phyloP scores from a whole-genome alignment of 2,888 invertebrate species.

The Harpalus rufipes region DNA sequence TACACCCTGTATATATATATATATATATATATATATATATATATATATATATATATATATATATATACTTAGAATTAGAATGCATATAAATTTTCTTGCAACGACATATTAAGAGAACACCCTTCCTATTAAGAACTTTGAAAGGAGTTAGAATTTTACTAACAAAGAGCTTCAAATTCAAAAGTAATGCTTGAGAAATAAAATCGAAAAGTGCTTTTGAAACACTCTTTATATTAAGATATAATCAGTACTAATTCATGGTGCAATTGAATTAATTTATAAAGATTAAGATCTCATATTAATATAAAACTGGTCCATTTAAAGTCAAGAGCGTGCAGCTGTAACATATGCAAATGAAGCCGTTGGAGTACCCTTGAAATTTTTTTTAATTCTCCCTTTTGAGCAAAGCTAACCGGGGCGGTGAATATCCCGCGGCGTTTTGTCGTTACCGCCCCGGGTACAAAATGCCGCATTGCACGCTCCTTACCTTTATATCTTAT shows the following conservation, averaged over 20 bases:
- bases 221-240: not conserved
- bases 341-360: slow-evolving; percentile 5
- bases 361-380: not conserved
- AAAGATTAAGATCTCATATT: not conserved
- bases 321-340: not conserved
- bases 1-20: no score
- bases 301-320: not conserved
- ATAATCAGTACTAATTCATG: not conserved
- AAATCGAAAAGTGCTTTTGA: not conserved
- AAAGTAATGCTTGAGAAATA: not conserved
- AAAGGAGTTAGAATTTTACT: no score
- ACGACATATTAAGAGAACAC: no score
- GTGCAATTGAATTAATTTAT: not conserved
- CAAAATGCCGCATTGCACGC: slow-evolving; percentile 44
- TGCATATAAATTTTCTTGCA: no score
- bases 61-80: no score
- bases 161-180: no score
- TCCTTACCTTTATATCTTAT: slow-evolving; percentile 53
- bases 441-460: slow-evolving; percentile 56
- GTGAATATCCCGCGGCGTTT: slow-evolving; percentile 42
- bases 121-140: no score
- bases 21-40: no score
- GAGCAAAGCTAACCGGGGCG: not conserved
- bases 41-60: no score
- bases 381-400: slow-evolving; percentile 1